These are phyloP conservation scores for Somateria mollissima DNA, from an alignment of 2,797 vertebrate species.

Conservation along the genomic window DNA sequence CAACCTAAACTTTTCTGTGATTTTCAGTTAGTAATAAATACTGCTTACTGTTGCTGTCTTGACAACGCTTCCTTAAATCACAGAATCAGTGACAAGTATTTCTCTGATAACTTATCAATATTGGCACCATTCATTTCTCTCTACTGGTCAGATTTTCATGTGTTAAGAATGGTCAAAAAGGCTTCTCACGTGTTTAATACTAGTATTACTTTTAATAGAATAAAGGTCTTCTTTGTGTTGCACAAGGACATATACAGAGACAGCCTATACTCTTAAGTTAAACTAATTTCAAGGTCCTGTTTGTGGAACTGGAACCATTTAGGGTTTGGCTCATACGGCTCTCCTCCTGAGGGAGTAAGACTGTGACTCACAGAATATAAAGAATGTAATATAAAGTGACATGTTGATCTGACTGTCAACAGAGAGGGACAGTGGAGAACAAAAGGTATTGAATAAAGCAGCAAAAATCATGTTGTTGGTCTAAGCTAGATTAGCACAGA, in stretches of 20 bases:
- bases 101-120: not conserved
- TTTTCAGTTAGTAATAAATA: not conserved
- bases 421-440: not conserved
- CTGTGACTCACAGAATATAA: not conserved
- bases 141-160: not conserved
- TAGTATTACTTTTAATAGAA: not conserved
- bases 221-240: not conserved
- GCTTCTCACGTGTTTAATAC: not conserved
- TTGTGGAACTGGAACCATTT: not conserved
- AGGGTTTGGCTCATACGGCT: not conserved
- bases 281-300: not conserved
- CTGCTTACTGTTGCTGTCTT: not conserved
- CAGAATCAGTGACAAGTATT: not conserved
- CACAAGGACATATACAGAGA: not conserved
- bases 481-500: not conserved
- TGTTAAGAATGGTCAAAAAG: not conserved
- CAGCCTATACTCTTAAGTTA: not conserved
- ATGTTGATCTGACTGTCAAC: rapidly evolving
- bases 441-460: not conserved
- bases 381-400: not conserved
- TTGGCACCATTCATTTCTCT: not conserved
- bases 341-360: rapidly evolving
- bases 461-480: not conserved
- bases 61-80: not conserved
- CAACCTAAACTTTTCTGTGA: not conserved